phyloP scores from a whole-genome alignment of 2,113 vertebrate genomes.

The Cathartes aura region DNA sequence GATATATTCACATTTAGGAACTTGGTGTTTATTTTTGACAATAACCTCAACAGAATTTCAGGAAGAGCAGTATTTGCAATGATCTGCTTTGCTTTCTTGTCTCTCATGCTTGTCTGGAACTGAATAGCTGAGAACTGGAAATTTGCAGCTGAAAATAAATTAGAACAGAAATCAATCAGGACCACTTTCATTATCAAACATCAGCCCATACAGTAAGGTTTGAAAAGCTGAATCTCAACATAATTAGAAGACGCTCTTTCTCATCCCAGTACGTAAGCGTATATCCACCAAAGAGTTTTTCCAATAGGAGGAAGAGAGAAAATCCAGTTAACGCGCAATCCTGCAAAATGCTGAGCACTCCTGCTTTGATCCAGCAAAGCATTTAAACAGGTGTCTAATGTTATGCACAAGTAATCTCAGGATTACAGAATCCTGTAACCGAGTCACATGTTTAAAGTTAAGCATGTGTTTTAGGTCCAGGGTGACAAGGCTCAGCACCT shows the following conservation, averaged over 20 bases:
- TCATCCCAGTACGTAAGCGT: neutral
- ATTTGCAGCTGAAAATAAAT: neutral
- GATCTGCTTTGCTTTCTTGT: neutral
- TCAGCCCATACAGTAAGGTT: neutral
- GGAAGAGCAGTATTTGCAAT: neutral
- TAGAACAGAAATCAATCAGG: neutral
- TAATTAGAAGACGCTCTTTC: neutral
- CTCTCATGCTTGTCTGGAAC: neutral
- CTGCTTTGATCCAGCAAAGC: conserved; percentile 45
- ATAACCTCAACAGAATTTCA: neutral
- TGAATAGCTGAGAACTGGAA: neutral
- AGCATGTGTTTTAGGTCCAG: conserved; percentile 41
- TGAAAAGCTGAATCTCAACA: neutral
- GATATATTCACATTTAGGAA: neutral
- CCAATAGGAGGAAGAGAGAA: neutral
- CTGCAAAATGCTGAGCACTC: conserved; percentile 13
- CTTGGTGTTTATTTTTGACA: neutral
- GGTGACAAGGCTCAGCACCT: conserved; percentile 58
- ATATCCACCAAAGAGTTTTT: neutral
- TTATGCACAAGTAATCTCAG: conserved; percentile 43
- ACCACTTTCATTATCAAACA: neutral
- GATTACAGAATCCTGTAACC: conserved; percentile 10
- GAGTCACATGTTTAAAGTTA: conserved; percentile 50
- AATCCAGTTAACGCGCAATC: neutral
- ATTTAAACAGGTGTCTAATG: conserved; percentile 46